Base-by-base conservation (phyloP, 2,113 vertebrate species). In the Pao palembangensis region DNA sequence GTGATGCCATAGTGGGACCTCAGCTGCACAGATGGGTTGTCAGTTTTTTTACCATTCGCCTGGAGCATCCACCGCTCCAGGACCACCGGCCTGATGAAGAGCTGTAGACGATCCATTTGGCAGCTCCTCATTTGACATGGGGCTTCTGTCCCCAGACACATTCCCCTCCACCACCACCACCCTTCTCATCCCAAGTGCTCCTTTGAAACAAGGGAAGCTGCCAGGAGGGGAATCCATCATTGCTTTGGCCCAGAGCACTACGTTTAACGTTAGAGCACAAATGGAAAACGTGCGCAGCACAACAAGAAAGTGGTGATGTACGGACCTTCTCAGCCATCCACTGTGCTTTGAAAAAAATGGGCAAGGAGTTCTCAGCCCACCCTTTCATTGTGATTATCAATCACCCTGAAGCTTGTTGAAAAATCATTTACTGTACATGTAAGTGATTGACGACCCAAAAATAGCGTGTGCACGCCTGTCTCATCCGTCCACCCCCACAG, bases 401-500 rank as follows among this genome's bases (percentile, higher is more conserved):
- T 88, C 82, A 88, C 79, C 82, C 81, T 0, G 67, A 47, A 76
- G 88, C 78, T 71, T 76, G 78, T 85, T 84, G 82, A 85, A 76
- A 86, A 89, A 87, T 89, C 70, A 89, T 89, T 88, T 84, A 88
- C 85, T 80, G 82, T 88, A 85, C 52, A 8, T 2, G 69, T 58
- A 71, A 71, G 75, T 89, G 88, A 89, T 81, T 84, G 88, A 88
- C 74, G 88, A 87, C 69, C 64, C 56, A 58, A 64, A 79, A 78
- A 78, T 38, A 0, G 43, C 61, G 79, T 64, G 62, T 61, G 80
- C 63, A 49, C 64, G 76, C 61, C 57, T 44, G 75, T 80, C 68
- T 78, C 82, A 78, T 86, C 82, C 75, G 73, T 81, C 72, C 67
- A 58, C 75, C 79, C 78, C 64, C 70, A 46, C 73, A 72, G 69